Conservation (phyloP, 2,888 invertebrate genomes). For the Drosophila parthenogenetica region DNA sequence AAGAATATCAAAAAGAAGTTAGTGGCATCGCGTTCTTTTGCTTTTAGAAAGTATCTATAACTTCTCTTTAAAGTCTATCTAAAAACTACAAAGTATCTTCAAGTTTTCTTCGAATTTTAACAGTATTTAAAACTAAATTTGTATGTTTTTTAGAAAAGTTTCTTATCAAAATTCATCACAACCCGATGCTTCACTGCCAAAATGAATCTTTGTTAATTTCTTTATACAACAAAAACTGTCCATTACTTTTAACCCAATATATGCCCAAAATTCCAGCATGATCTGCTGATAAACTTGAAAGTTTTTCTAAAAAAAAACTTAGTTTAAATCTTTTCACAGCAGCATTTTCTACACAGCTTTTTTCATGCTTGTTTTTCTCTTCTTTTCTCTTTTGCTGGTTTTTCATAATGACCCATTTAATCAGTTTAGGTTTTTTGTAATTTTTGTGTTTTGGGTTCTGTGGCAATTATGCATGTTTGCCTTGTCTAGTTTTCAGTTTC, state of each 20-base stretch:
- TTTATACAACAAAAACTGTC: not conserved
- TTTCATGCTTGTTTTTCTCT: constrained; percentile 3
- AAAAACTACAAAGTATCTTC: too few species aligned
- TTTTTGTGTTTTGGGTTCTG: constrained; percentile 12
- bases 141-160: too few species aligned
- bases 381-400: not conserved
- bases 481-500: constrained; percentile 35
- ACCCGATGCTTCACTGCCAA: too few species aligned
- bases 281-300: not conserved
- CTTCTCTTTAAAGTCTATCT: too few species aligned
- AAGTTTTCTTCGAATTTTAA: too few species aligned
- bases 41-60: too few species aligned
- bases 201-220: not conserved
- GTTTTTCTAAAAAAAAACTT: not conserved
- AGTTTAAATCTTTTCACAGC: too few species aligned
- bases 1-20: not conserved
- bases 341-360: constrained; percentile 20
- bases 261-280: not conserved
- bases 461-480: constrained; percentile 47
- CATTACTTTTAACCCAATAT: not conserved
- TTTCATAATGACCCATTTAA: constrained; percentile 64
- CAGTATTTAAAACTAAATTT: too few species aligned
- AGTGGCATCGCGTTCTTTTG: too few species aligned
- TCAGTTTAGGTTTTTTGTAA: constrained; percentile 35
- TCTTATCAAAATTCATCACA: too few species aligned